Evolutionary conservation across 2,797 vertebrate genomes (phyloP).

Genomic region (Scyliorhinus canicula): DNA sequence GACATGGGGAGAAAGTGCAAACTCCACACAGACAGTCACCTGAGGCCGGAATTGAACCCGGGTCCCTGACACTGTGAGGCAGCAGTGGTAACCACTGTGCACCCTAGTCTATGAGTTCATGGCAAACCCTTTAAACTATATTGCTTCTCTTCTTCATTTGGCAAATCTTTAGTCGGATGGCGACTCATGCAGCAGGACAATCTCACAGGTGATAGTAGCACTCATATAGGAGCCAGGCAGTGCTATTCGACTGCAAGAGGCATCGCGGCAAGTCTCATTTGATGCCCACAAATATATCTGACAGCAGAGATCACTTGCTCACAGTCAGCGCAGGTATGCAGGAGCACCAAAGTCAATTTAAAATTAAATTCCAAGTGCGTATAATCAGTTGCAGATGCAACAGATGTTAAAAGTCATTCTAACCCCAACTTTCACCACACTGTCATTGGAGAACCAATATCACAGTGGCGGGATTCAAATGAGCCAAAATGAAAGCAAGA

Average conservation of each 20-base stretch:
- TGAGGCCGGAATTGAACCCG: no score
- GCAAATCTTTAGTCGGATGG: background rate
- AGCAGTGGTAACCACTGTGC: no score
- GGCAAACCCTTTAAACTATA: background rate
- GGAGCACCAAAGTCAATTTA: background rate
- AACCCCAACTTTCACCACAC: background rate
- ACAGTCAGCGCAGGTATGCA: background rate
- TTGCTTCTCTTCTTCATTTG: background rate
- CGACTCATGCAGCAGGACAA: background rate
- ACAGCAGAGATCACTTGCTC: background rate
- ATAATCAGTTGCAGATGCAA: constrained; percentile 13
- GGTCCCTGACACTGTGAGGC: no score
- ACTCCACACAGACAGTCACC: no score
- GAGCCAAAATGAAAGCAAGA: background rate
- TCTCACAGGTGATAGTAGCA: background rate
- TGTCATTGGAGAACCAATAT: background rate
- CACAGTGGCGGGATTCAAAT: background rate
- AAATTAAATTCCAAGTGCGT: background rate
- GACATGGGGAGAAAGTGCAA: no score
- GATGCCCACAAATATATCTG: background rate
- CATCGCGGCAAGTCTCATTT: background rate
- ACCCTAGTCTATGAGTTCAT: background rate
- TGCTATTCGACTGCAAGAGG: background rate
- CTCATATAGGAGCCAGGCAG: background rate
- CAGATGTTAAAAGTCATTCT: background rate